These are phyloP conservation scores for Venturia canescens DNA, from an alignment of 1,140 invertebrate species.

Conservation along the genomic window DNA sequence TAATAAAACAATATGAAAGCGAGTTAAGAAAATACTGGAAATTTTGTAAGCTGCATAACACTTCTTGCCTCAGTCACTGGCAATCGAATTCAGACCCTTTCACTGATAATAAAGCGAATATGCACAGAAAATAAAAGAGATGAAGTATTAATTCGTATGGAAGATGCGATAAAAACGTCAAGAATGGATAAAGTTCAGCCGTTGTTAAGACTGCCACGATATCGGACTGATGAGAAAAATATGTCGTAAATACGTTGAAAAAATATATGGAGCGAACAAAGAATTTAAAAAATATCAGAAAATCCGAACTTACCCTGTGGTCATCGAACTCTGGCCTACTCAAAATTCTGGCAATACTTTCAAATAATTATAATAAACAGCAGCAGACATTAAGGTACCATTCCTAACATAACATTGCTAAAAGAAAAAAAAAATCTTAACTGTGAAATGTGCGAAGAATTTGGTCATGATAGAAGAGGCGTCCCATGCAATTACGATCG, in stretches of 20 bases:
- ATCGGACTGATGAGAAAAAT: background rate
- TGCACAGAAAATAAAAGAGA: background rate
- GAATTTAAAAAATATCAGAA: background rate
- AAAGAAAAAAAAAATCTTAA: too few species aligned
- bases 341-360: too few species aligned
- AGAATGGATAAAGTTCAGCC: background rate
- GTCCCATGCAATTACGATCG: too few species aligned
- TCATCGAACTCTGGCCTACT: too few species aligned
- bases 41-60: background rate
- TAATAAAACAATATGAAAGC: background rate
- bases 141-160: background rate
- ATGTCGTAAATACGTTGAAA: background rate
- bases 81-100: background rate
- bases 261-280: background rate
- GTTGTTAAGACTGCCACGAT: background rate
- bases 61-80: background rate
- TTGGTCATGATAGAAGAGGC: too few species aligned
- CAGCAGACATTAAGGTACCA: too few species aligned
- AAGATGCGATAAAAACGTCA: background rate
- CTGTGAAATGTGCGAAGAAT: too few species aligned
- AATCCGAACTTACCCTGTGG: background rate
- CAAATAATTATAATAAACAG: too few species aligned
- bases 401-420: too few species aligned
- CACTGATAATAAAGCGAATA: background rate
- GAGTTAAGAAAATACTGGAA: constrained; percentile 1